Base-by-base conservation (phyloP, 1,140 invertebrate species). In the Lepidostoma basale region DNA sequence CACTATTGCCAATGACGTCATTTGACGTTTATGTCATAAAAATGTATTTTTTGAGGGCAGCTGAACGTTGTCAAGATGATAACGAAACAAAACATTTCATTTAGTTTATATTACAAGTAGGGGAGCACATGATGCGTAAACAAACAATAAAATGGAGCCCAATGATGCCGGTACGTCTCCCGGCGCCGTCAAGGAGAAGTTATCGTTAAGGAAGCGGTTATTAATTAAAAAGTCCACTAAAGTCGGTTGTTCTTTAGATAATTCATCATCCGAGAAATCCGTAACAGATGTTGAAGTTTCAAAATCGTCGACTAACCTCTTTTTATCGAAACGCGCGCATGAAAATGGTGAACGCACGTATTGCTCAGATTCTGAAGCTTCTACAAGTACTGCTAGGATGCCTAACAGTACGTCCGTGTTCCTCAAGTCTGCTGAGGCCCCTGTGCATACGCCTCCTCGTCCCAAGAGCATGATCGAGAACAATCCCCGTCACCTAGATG, bases 181-280 rank as follows among this genome's bases (percentile, higher is more conserved):
- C 25, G 79, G 78, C 42, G 79, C 76, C 72, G 74, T 76, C 67
- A 83, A 83, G 74, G 79, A 82, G 68, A 83, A 83, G 69, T 74
- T 83, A 65, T 83, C 80, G 45, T 73, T 83, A 49, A 77, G 81
- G 25, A 83, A 83, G 74, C 77, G 81, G 20, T 72, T 82, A 62
- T 80, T 83, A 69, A 80, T 82, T 42, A 83, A 83, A 74, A 83
- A 83, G 71, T 83, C 81, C 10, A 80, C 81, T 42, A 82, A 79
- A 77, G 81, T 83, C 70, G 81, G 81, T 44, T 83, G 81, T 74
- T 80, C 79, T 76, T 77, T 81, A 42, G 80, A 81, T 73, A 79
- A 78, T 44, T 79, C 81, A 77, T 81, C 79, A 44, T 78, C 80
- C 16, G 79, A 77, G 10, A 79, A 81, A 74, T 81, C 81, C 68